Conservation (phyloP, 2,113 vertebrate species). For the Aldabrachelys gigantea region DNA sequence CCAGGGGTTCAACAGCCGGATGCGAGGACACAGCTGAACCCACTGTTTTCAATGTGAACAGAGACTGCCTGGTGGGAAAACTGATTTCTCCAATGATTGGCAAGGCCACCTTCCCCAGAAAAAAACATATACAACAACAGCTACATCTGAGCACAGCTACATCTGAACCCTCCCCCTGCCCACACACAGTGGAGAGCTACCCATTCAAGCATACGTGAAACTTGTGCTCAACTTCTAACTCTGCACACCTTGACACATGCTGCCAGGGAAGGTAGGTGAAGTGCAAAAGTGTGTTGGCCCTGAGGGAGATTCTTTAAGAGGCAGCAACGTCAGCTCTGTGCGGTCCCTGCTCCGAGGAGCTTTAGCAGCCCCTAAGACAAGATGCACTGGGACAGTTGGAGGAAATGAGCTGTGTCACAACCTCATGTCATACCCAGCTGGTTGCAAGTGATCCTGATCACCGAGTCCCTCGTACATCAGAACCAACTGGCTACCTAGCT, state of each 20-base stretch:
- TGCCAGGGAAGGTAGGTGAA: background rate
- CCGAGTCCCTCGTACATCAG: background rate
- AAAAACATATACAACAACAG: background rate
- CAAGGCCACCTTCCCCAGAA: background rate
- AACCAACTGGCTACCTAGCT: background rate
- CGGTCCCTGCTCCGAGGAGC: background rate
- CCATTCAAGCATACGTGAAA: background rate
- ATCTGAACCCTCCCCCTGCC: background rate
- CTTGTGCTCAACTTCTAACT: background rate
- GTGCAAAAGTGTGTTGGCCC: background rate
- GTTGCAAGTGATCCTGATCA: background rate
- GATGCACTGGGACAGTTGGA: background rate
- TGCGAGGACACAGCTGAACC: background rate
- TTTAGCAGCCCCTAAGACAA: background rate
- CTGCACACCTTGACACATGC: background rate
- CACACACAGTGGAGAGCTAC: background rate
- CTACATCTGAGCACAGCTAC: background rate
- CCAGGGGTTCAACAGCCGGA: no score
- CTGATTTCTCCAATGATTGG: background rate
- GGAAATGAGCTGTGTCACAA: background rate
- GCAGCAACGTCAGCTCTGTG: fast-evolving
- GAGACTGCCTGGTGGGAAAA: background rate
- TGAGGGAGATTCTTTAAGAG: background rate
- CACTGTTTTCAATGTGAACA: background rate
- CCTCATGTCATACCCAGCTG: background rate